Percentiles rank a stretch among this genome's conserved stretches.
Evolutionary conservation across 2,888 invertebrate species (phyloP).

Genomic region (Empis livida): DNA sequence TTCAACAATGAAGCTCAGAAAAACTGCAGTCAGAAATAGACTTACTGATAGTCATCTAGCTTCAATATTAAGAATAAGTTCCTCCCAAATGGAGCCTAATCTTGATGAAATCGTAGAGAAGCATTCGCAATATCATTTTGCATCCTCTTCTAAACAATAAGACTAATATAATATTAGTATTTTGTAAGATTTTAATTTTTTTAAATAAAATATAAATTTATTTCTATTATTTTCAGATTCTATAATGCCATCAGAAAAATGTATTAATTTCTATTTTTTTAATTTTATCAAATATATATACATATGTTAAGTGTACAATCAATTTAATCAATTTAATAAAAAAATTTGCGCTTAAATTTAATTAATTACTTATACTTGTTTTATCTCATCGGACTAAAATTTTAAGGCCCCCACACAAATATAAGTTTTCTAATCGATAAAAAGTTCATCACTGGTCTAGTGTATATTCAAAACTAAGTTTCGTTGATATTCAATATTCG

Average conservation of each 20-base stretch:
- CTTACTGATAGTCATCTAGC: background rate
- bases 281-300: background rate
- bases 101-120: background rate
- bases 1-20: background rate
- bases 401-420: slow-evolving; percentile 1
- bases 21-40: background rate
- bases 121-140: background rate
- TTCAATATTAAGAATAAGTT: background rate
- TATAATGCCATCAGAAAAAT: background rate
- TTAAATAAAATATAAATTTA: background rate
- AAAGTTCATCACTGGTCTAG: too few relatives aligned
- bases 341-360: background rate
- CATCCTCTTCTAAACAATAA: background rate
- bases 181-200: background rate
- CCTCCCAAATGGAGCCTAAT: background rate
- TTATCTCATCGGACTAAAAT: background rate
- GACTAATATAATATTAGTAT: background rate
- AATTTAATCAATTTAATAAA: background rate
- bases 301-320: too few relatives aligned
- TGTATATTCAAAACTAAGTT: too few relatives aligned
- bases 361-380: background rate
- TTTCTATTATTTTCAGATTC: background rate
- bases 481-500: too few relatives aligned
- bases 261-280: background rate
- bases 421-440: background rate